Conservation (phyloP, 2,888 invertebrate species). For the Ochlodes sylvanus region DNA sequence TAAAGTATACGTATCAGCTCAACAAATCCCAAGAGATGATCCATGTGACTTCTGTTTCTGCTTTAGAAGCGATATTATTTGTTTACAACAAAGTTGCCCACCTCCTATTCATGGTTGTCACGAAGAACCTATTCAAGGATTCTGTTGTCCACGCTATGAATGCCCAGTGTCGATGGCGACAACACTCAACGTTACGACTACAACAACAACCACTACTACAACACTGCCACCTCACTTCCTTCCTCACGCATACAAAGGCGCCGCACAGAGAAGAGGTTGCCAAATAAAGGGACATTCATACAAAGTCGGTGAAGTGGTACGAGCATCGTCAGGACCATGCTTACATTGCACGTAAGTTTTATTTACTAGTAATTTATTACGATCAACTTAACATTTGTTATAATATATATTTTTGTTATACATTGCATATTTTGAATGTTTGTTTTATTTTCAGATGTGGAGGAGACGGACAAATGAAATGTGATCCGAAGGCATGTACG, state of each 20-base stretch:
- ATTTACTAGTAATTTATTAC: not conserved
- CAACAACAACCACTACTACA: constrained; percentile 94
- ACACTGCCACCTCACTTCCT: constrained; percentile 94
- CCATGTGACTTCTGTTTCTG: constrained; percentile 99
- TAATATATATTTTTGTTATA: not conserved
- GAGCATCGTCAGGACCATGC: constrained; percentile 95
- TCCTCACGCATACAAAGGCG: constrained; percentile 91
- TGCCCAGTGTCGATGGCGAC: constrained; percentile 96
- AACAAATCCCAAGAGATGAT: constrained; percentile 97
- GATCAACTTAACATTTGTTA: too few relatives aligned
- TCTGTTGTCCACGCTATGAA: constrained; percentile 97
- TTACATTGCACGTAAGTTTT: constrained; percentile 96
- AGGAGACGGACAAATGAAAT: constrained; percentile 96
- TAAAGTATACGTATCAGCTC: constrained; percentile 96
- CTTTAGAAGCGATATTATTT: constrained; percentile 97
- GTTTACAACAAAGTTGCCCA: constrained; percentile 97
- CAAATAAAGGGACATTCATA: constrained; percentile 94
- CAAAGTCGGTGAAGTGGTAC: constrained; percentile 93
- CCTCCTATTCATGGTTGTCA: constrained; percentile 96
- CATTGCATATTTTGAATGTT: not conserved
- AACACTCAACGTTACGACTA: constrained; percentile 92
- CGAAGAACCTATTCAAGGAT: constrained; percentile 96
- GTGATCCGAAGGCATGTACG: constrained; percentile 95
- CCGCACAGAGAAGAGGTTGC: constrained; percentile 91
- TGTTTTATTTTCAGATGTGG: constrained; percentile 90